phyloP scores from a whole-genome alignment of 2,888 invertebrate species.

The Lasioglossum leucozonium region DNA sequence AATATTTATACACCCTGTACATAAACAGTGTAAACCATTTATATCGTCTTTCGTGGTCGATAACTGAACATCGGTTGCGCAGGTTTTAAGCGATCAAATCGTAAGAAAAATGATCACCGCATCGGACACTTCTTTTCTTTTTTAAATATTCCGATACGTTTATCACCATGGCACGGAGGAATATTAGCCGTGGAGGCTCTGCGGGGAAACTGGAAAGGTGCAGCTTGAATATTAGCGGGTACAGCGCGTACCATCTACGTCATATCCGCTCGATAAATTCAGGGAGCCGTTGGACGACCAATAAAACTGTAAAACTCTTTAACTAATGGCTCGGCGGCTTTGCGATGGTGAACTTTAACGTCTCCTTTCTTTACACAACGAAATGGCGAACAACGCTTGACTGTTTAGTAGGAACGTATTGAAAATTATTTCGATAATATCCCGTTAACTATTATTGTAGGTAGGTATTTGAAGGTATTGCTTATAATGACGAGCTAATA shows the following conservation, averaged over 20 bases:
- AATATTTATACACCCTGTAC: too few relatives aligned
- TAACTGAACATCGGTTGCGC: slow-evolving; percentile 11
- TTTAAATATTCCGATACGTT: slow-evolving; percentile 49
- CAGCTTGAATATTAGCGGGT: slow-evolving; percentile 62
- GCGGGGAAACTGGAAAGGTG: slow-evolving; percentile 47
- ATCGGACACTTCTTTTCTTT: not conserved
- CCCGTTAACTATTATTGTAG: not conserved
- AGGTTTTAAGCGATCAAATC: slow-evolving; percentile 34
- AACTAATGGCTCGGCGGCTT: slow-evolving; percentile 73
- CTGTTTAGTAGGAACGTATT: not conserved
- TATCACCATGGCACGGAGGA: slow-evolving; percentile 55
- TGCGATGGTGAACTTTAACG: slow-evolving; percentile 64
- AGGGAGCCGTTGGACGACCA: slow-evolving; percentile 69
- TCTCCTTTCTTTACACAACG: not conserved
- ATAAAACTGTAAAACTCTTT: slow-evolving; percentile 77
- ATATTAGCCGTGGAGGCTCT: slow-evolving; percentile 25
- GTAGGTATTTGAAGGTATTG: not conserved
- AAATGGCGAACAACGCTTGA: not conserved
- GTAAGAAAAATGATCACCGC: slow-evolving; percentile 30
- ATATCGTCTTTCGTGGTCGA: slow-evolving; percentile 21
- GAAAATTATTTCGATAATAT: not conserved
- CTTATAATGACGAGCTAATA: not conserved
- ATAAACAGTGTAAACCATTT: not conserved
- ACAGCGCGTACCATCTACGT: slow-evolving; percentile 57
- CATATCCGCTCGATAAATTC: slow-evolving; percentile 78